Evolutionary conservation across 2,113 vertebrate species (phyloP).

Genomic region (Pseudonaja textilis): DNA sequence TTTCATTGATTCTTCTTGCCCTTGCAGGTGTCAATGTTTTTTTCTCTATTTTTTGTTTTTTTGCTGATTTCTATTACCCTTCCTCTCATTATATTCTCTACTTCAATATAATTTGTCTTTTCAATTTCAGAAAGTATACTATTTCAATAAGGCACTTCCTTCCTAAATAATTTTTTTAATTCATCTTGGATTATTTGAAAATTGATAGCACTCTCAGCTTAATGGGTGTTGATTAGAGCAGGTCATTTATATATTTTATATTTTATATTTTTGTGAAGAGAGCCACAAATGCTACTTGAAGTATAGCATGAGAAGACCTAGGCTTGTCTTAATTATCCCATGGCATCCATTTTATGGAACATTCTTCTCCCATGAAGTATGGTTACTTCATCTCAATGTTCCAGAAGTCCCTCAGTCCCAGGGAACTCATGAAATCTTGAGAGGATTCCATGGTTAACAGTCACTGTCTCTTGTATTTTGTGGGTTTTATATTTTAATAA

Average conservation of each 20-base stretch:
- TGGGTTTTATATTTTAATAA: background rate
- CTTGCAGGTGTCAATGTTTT: constrained; percentile 5
- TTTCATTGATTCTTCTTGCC: constrained; percentile 30
- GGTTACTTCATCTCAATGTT: background rate
- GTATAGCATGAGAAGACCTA: background rate
- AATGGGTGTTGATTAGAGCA: background rate
- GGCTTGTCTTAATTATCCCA: background rate
- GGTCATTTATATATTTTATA: background rate
- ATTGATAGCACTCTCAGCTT: background rate
- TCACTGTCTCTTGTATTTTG: background rate
- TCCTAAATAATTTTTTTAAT: background rate
- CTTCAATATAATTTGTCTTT: background rate
- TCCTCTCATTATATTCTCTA: background rate
- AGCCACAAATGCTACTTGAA: background rate
- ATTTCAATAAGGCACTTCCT: background rate
- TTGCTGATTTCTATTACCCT: background rate
- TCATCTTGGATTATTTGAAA: background rate
- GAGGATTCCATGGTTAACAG: background rate
- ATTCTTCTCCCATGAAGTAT: background rate
- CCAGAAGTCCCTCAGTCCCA: background rate
- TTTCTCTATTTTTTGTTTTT: background rate
- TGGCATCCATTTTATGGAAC: background rate
- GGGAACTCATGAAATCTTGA: background rate
- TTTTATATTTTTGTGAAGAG: background rate
- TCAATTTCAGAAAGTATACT: background rate